Conservation (phyloP, 2,888 invertebrate species). For the Drosophila mayaguana region DNA sequence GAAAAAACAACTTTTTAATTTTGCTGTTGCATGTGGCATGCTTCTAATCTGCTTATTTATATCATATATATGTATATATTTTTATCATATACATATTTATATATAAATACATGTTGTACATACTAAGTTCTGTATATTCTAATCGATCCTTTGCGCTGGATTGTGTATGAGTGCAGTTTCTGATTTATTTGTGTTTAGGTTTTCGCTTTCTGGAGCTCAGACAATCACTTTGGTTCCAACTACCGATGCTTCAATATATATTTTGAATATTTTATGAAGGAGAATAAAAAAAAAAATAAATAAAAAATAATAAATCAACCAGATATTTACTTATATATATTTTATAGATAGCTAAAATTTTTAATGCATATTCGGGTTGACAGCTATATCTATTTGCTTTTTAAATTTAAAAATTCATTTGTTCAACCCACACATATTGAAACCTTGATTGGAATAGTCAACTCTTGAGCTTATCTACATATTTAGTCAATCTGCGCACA, state of each 20-base stretch:
- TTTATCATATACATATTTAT: not conserved
- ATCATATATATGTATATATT: not conserved
- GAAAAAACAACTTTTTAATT: not conserved
- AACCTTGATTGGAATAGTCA: too few species aligned
- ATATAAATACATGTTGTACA: not conserved
- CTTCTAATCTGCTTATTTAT: not conserved
- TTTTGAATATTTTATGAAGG: not conserved
- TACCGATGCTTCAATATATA: slow-evolving; percentile 1
- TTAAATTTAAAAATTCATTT: too few species aligned
- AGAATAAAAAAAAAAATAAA: too few species aligned
- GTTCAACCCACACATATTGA: too few species aligned
- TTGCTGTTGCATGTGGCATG: slow-evolving; percentile 38
- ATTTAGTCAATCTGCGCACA: slow-evolving; percentile 1
- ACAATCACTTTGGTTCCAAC: slow-evolving; percentile 48
- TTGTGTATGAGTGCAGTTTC: slow-evolving; percentile 1
- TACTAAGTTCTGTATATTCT: slow-evolving; percentile 2
- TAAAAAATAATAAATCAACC: too few species aligned
- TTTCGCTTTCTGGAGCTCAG: slow-evolving; percentile 34
- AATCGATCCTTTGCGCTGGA: not conserved
- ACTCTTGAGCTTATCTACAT: not conserved
- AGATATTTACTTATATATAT: too few species aligned
- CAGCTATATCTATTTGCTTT: too few species aligned
- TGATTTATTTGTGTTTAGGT: not conserved
- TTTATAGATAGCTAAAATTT: too few species aligned
- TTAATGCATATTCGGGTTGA: too few species aligned